A percentile compares a stretch with the other conserved stretches of the same genome.
Evolutionary conservation across 2,888 invertebrate genomes (phyloP).

Genomic region (Sepiola atlantica): DNA sequence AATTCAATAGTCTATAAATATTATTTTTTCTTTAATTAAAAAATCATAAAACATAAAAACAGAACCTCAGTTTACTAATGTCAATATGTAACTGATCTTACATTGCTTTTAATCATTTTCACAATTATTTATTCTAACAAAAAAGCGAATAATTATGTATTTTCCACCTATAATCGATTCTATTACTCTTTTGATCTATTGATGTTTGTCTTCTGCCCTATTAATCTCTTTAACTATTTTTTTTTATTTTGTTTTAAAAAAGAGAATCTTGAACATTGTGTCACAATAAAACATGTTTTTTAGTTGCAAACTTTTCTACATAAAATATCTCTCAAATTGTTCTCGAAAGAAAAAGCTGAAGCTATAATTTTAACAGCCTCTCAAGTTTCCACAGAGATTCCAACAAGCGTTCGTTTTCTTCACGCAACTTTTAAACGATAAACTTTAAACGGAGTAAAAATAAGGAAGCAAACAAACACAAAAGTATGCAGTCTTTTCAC

Average conservation of each 20-base stretch:
- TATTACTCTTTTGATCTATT: too few relatives aligned
- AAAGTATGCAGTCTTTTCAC: neutral
- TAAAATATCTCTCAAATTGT: neutral
- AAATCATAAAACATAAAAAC: too few relatives aligned
- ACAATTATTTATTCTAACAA: too few relatives aligned
- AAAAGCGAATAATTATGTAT: too few relatives aligned
- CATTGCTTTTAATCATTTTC: too few relatives aligned
- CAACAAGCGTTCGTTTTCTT: neutral
- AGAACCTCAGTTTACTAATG: too few relatives aligned
- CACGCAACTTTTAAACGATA: neutral
- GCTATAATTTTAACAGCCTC: slow-evolving; percentile 6
- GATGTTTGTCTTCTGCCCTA: neutral
- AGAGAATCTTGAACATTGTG: neutral
- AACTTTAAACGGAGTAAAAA: neutral
- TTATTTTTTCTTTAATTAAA: too few relatives aligned
- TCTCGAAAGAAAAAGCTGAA: neutral
- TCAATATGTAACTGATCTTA: too few relatives aligned
- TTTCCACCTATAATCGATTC: too few relatives aligned
- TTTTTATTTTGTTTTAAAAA: neutral
- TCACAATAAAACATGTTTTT: neutral
- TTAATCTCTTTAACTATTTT: neutral
- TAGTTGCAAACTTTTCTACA: neutral
- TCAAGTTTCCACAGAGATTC: neutral
- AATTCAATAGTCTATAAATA: too few relatives aligned
- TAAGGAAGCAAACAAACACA: neutral